Base-by-base conservation (phyloP, 2,113 vertebrate species). In the Zingel zingel region DNA sequence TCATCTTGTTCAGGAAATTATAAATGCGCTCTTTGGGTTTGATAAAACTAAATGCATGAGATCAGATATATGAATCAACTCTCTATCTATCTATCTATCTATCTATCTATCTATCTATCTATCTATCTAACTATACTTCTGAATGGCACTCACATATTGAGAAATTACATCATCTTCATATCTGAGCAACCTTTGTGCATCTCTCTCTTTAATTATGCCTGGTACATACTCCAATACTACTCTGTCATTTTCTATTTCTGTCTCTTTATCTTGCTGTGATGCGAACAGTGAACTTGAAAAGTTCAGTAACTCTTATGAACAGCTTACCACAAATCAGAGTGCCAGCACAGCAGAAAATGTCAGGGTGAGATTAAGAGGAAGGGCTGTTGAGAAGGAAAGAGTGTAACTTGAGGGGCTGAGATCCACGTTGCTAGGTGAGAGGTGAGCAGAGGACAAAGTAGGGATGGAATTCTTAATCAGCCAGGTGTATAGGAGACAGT, bases 391-490 rank as follows among this genome's bases (percentile, higher is more conserved):
- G 71, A 77, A 54, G 53, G 6, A n/a, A 33, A 25, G 69, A 54
- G 48, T 54, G 66, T 57, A 63, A 89, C 73, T 79, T 68, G 53
- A 66, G 67, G 66, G 69, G 65, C 62, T 10, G 64, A 27, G 62
- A 82, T 79, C 66, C 68, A 75, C 79, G 86, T 87, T 84, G 71
- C 77, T 21, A 10, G 77, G 67, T 88, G 79, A 91, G 82, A 86
- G 81, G 85, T 90, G 87, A 88, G 74, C 56, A 3, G 50, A 57
- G 53, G 65, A 61, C 91, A 84, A 81, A 69, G 65, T 13, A 53
- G 23, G 77, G 15, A 84, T 80, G 75, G 88, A 88, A 92, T 89
- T 74, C 76, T 74, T 84, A 87, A 93, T 87, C 74, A 89, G 70
- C 39, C 58, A 39, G 1, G 54, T 30, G 21, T 66, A 51, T 13